These are phyloP conservation scores for Brachionus manjavacas DNA, from an alignment of 1,140 invertebrate genomes.

Conservation along the genomic window DNA sequence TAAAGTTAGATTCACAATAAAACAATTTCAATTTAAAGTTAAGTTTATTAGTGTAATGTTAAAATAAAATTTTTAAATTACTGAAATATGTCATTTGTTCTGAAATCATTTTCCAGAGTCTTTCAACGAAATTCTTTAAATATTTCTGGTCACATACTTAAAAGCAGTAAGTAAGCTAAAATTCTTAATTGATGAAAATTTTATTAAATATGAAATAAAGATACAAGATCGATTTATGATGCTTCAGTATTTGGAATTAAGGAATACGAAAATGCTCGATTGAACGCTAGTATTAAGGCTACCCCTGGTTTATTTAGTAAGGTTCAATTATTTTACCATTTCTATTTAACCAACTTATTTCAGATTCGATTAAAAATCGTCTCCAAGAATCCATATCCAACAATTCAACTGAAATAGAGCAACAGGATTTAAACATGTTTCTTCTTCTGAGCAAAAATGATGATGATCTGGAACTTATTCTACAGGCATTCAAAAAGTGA, in stretches of 20 bases:
- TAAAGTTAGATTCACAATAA: neutral
- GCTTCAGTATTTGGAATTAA: slow-evolving; percentile 9
- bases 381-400: neutral
- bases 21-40: neutral
- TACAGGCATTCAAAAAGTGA: slow-evolving; percentile 6
- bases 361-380: neutral
- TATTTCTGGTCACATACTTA: neutral
- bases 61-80: neutral
- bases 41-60: neutral
- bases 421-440: slow-evolving; percentile 3
- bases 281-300: neutral
- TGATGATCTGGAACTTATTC: neutral
- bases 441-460: neutral
- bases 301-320: neutral
- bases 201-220: neutral
- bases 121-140: neutral
- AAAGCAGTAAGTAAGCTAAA: neutral
- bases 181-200: too few relatives aligned
- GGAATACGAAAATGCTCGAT: neutral
- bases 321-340: neutral
- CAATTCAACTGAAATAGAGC: neutral
- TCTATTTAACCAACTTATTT: too few relatives aligned
- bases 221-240: neutral
- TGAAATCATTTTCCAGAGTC: neutral
- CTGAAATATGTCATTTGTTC: neutral